Base-by-base conservation (phyloP, 2,113 vertebrate genomes). In the Bostrychus sinensis region DNA sequence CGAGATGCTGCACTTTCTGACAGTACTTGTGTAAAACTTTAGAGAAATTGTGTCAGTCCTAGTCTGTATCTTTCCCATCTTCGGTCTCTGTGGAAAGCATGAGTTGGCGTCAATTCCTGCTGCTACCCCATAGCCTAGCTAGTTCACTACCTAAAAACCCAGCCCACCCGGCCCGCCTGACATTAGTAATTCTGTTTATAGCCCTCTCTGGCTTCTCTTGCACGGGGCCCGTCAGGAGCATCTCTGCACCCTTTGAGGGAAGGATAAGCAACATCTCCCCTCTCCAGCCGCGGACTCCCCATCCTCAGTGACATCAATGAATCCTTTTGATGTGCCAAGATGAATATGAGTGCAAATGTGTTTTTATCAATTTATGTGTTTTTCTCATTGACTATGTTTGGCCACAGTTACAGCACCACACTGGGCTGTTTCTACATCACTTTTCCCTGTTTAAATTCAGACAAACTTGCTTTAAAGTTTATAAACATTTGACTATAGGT, bases 121-220 rank as follows among this genome's bases (percentile, higher is more conserved):
- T 46, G 78, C 86, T 86, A 86, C 80, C 84, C 88, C 77, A 38
- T 75, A 57, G 84, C 83, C 81, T 73, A 80, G 11, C 86, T 87
- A 69, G 85, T 77, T 85, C 84, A 55, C 79, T 84, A 85, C 85
- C 83, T 89, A 86, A 86, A 87, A 77, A 71, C 74, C 83, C 88
- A 83, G 75, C 83, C 88, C 85, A 74, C 83, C 74, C 73, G 67
- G 48, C 87, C 82, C 72, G 86, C 87, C 80, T 79, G 88, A 76
- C 90, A 92, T 93, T 92, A 92, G 80, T 83, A 82, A 93, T 93
- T 92, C 92, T 89, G 90, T 93, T 92, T 93, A 91, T 91, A 92
- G 87, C 83, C 57, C 88, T 90, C 80, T 76, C 84, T 77, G 85
- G 91, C 86, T 91, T 84, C 88, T 89, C 65, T 41, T 86, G 89